Conservation (phyloP, 2,797 vertebrate species). For the Eulemur rubriventer region DNA sequence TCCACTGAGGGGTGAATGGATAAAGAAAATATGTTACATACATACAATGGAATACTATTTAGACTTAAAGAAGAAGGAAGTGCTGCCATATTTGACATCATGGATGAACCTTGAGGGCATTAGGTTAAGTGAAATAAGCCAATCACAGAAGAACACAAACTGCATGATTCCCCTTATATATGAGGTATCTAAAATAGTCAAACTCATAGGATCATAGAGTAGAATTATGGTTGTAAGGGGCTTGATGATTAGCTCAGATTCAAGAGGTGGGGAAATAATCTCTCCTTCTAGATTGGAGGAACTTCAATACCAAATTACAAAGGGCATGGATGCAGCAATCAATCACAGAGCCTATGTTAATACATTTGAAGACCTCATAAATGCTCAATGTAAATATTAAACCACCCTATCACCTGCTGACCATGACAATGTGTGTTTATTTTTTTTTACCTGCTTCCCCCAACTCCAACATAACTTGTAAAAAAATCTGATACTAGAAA, state of each 20-base stretch:
- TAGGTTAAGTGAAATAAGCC: background rate
- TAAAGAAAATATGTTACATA: background rate
- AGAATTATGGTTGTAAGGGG: background rate
- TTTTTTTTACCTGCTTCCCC: background rate
- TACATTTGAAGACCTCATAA: background rate
- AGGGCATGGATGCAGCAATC: background rate
- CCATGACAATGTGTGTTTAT: background rate
- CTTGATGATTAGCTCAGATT: background rate
- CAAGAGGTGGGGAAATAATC: background rate
- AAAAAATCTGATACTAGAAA: slow-evolving; percentile 23
- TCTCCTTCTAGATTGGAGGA: background rate
- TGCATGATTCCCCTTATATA: background rate
- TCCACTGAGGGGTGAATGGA: background rate
- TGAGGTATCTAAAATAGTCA: background rate
- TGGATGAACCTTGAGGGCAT: background rate
- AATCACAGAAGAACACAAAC: background rate
- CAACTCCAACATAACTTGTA: background rate
- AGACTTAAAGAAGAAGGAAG: background rate
- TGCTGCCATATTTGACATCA: background rate
- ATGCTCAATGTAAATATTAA: slow-evolving; percentile 10
- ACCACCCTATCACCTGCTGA: background rate
- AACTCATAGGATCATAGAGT: background rate
- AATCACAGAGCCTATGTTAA: background rate
- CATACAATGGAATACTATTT: background rate
- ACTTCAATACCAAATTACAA: background rate